Conservation (phyloP, 2,113 vertebrate species). For the Paracanthobrama guichenoti region DNA sequence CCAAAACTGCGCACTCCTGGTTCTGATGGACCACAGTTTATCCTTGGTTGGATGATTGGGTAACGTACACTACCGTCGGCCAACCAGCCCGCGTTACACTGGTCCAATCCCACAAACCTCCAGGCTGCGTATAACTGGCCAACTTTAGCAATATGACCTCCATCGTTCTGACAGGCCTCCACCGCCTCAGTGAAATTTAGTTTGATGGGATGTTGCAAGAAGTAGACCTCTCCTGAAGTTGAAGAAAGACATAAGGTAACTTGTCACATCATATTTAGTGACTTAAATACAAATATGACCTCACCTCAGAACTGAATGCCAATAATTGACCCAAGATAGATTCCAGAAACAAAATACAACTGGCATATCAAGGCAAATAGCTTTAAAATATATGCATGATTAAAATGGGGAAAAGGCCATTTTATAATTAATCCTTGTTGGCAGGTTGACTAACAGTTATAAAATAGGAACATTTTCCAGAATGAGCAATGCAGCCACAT, state of each 20-base stretch:
- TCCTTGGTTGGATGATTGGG: conserved; percentile 78
- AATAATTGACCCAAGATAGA: background rate
- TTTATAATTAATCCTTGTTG: conserved; percentile 29
- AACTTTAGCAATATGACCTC: conserved; percentile 80
- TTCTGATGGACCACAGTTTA: conserved; percentile 79
- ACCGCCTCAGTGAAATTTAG: conserved; percentile 83
- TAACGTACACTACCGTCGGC: conserved; percentile 89
- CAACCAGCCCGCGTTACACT: conserved; percentile 88
- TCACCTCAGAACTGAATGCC: background rate
- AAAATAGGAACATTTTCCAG: background rate
- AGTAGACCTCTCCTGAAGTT: conserved; percentile 83
- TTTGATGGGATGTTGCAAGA: conserved; percentile 69
- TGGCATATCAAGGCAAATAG: background rate
- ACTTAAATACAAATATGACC: background rate
- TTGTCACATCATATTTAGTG: background rate
- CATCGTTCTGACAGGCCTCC: conserved; percentile 77
- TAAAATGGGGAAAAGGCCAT: conserved; percentile 2
- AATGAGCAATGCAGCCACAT: background rate
- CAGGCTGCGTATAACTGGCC: conserved; percentile 90
- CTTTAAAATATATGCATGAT: conserved; percentile 41
- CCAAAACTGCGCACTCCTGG: conserved; percentile 87
- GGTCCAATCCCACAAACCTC: conserved; percentile 84
- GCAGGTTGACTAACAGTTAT: background rate
- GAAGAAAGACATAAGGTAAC: background rate
- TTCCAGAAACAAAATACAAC: background rate